Percentiles rank a stretch among this genome's conserved stretches.
Evolutionary conservation across 2,797 vertebrate genomes (phyloP).

Genomic region (Harpagifer antarcticus): DNA sequence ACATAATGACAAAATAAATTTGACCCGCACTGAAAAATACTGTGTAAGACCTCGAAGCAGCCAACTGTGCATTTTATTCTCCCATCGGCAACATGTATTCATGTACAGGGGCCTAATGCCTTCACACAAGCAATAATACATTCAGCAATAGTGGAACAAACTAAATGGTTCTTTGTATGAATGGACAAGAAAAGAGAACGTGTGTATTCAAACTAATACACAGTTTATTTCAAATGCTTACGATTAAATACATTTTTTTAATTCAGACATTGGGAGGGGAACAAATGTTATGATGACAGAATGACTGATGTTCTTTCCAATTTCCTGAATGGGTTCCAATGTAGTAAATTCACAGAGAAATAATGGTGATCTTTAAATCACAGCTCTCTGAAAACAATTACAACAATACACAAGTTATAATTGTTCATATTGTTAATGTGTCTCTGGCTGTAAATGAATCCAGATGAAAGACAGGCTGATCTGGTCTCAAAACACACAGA

Average conservation of each 20-base stretch:
- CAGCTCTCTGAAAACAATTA: slow-evolving; percentile 37
- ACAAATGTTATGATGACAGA: slow-evolving; percentile 28
- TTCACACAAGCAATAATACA: slow-evolving; percentile 27
- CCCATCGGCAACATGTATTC: background rate
- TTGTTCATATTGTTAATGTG: slow-evolving; percentile 1
- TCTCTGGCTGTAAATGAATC: slow-evolving; percentile 17
- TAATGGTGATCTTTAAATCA: slow-evolving; percentile 26
- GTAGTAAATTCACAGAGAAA: slow-evolving; percentile 24
- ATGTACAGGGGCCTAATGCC: slow-evolving; percentile 21
- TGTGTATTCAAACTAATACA: slow-evolving; percentile 59
- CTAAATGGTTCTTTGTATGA: slow-evolving; percentile 5
- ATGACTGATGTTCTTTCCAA: slow-evolving; percentile 26
- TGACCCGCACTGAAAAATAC: background rate
- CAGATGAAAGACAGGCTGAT: slow-evolving; percentile 21
- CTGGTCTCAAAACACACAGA: slow-evolving; percentile 11
- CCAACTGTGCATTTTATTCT: background rate
- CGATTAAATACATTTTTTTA: slow-evolving; percentile 25
- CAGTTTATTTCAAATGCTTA: slow-evolving; percentile 63
- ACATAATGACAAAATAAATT: background rate
- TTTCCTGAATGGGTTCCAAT: slow-evolving; percentile 30
- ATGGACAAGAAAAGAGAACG: slow-evolving; percentile 39
- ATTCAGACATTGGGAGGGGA: slow-evolving; percentile 38
- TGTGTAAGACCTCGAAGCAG: background rate
- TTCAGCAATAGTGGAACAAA: slow-evolving; percentile 14
- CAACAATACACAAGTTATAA: slow-evolving; percentile 4